Conservation (phyloP, 2,113 vertebrate genomes). For the Sinocyclocheilus anshuiensis region DNA sequence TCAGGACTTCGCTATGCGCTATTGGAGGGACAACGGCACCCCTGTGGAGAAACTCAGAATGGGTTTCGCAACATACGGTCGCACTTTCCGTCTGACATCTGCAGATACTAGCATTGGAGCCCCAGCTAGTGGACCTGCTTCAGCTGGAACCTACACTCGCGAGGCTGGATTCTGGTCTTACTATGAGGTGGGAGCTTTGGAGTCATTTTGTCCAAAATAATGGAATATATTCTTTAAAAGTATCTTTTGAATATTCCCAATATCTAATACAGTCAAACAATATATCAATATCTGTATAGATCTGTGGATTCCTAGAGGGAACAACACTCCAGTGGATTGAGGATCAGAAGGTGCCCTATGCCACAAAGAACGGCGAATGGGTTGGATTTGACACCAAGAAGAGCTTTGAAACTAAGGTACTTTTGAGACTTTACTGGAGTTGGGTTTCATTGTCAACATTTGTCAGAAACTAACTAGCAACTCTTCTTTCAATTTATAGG, state of each 20-base stretch:
- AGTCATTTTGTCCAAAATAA: not conserved
- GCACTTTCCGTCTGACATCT: conserved; percentile 76
- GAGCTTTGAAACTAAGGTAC: conserved; percentile 78
- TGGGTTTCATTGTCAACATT: not conserved
- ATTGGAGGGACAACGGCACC: conserved; percentile 78
- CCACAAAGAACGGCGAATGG: conserved; percentile 77
- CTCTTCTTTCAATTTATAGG: conserved; percentile 60
- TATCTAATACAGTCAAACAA: not conserved
- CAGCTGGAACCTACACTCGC: conserved; percentile 78
- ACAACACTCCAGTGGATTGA: conserved; percentile 72
- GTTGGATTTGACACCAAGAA: conserved; percentile 78
- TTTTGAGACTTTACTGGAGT: not conserved
- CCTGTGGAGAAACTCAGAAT: conserved; percentile 81
- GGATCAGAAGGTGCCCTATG: conserved; percentile 81
- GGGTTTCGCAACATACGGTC: conserved; percentile 82
- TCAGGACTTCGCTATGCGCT: conserved; percentile 80
- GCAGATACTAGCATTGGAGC: conserved; percentile 67
- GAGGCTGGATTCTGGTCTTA: conserved; percentile 84
- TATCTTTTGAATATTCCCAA: not conserved
- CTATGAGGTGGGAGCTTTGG: conserved; percentile 76
- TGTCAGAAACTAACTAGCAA: not conserved
- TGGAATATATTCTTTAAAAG: not conserved
- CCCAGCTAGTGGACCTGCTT: conserved; percentile 71
- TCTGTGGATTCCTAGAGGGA: conserved; percentile 76
- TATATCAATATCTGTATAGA: conserved; percentile 61